Evolutionary conservation across 2,888 invertebrate genomes (phyloP).

Genomic region (Apodemia mormo): DNA sequence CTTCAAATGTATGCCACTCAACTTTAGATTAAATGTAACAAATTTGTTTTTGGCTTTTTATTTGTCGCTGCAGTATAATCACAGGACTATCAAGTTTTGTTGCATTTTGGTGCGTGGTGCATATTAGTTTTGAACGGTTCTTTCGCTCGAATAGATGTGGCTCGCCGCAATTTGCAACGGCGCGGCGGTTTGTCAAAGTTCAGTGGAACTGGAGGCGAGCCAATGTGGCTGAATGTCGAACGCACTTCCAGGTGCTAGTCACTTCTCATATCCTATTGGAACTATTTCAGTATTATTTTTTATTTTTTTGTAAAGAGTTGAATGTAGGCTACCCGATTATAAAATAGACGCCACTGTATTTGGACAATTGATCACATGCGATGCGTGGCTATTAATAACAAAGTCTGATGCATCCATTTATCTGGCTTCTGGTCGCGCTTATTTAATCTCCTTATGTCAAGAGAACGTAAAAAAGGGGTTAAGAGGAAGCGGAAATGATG

Average conservation of each 20-base stretch:
- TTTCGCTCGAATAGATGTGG: constrained; percentile 10
- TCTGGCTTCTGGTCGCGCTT: too few species aligned
- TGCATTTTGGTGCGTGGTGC: constrained; percentile 3
- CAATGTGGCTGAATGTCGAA: constrained; percentile 58
- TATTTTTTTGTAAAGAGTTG: neutral
- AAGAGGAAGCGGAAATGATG: too few species aligned
- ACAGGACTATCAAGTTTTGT: neutral
- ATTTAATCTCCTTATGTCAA: too few species aligned
- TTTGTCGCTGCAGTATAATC: neutral
- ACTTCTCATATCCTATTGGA: constrained; percentile 21
- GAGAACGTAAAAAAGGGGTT: too few species aligned
- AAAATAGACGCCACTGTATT: neutral
- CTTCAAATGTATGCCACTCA: too few species aligned
- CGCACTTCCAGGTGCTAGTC: constrained; percentile 69
- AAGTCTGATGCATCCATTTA: neutral
- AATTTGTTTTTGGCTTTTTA: neutral
- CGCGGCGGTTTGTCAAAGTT: constrained; percentile 73
- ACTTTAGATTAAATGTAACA: neutral
- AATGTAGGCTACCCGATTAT: neutral
- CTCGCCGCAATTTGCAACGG: constrained; percentile 54
- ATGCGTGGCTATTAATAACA: constrained; percentile 18
- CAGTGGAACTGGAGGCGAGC: constrained; percentile 76
- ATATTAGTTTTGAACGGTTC: constrained; percentile 16
- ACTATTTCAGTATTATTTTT: neutral
- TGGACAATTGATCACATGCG: too few species aligned